A percentile compares a stretch with the other conserved stretches of the same genome.
Conservation (phyloP, 2,797 vertebrate species). For the Cheirogaleus major region DNA sequence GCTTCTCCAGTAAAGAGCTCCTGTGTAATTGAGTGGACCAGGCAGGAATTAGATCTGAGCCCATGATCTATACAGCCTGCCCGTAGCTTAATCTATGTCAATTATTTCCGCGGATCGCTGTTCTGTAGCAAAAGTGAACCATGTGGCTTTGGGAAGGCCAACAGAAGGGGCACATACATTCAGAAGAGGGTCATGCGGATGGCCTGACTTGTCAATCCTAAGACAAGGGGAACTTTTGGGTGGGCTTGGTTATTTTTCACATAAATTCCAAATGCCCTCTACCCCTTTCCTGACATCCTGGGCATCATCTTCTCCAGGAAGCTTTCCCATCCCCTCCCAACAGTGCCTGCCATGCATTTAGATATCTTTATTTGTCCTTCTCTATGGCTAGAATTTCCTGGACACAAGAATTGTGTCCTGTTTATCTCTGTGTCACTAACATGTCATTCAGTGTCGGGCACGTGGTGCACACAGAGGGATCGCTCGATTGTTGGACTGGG, state of each 20-base stretch:
- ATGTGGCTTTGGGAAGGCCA: slow-evolving; percentile 28
- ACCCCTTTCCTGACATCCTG: not conserved
- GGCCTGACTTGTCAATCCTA: not conserved
- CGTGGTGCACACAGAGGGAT: not conserved
- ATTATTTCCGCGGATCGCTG: not conserved
- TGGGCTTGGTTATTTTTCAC: not conserved
- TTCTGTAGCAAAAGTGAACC: not conserved
- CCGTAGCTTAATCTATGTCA: slow-evolving; percentile 70
- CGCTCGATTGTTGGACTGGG: not conserved
- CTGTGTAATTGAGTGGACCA: slow-evolving; percentile 74
- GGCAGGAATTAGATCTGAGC: slow-evolving; percentile 72
- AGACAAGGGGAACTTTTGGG: not conserved
- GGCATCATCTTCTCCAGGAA: not conserved
- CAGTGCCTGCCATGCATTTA: accelerated
- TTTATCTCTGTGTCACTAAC: not conserved
- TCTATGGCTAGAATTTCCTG: not conserved
- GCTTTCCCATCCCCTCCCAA: too few relatives aligned
- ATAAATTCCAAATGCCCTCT: not conserved
- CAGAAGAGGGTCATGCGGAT: not conserved
- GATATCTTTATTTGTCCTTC: not conserved
- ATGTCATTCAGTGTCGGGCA: not conserved
- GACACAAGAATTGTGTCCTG: not conserved
- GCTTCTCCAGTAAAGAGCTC: slow-evolving; percentile 62
- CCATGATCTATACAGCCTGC: slow-evolving; percentile 63
- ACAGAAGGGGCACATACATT: not conserved